These are phyloP conservation scores for Isaurus tuberculatus DNA, from an alignment of 92 coral and sea anemone species.

Conservation along the genomic window DNA sequence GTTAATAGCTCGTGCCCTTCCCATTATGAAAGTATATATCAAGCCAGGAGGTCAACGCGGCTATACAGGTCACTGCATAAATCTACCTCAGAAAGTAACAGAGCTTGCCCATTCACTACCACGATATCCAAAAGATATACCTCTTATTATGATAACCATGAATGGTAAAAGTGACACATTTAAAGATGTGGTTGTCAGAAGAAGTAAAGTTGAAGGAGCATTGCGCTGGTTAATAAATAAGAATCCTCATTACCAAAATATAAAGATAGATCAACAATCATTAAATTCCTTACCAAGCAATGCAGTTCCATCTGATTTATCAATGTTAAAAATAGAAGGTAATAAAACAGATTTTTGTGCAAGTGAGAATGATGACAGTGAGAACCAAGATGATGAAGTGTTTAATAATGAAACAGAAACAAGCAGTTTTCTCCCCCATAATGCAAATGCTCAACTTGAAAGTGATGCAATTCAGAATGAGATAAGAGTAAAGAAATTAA, in stretches of 20 bases:
- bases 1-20: not conserved
- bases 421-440: slow-evolving; percentile 50
- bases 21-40: not conserved
- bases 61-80: slow-evolving; percentile 29
- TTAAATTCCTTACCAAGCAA: slow-evolving; percentile 45
- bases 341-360: not conserved
- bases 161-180: slow-evolving; percentile 56
- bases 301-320: slow-evolving; percentile 50
- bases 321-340: slow-evolving; percentile 39
- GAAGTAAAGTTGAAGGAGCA: slow-evolving; percentile 43
- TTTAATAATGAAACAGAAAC: slow-evolving; percentile 48
- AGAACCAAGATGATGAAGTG: slow-evolving; percentile 8
- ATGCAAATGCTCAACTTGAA: slow-evolving; percentile 53
- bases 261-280: slow-evolving; percentile 3
- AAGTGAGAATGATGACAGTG: slow-evolving; percentile 4
- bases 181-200: slow-evolving; percentile 59
- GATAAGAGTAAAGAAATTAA: slow-evolving; percentile 19
- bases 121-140: slow-evolving; percentile 42
- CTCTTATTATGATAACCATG: slow-evolving; percentile 55
- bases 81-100: slow-evolving; percentile 55
- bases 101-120: slow-evolving; percentile 56
- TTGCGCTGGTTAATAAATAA: slow-evolving; percentile 31
- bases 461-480: slow-evolving; percentile 50
- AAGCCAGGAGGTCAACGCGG: not conserved
- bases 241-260: slow-evolving; percentile 35